Conservation (phyloP, 2,888 invertebrate species). For the Andrena dorsata region DNA sequence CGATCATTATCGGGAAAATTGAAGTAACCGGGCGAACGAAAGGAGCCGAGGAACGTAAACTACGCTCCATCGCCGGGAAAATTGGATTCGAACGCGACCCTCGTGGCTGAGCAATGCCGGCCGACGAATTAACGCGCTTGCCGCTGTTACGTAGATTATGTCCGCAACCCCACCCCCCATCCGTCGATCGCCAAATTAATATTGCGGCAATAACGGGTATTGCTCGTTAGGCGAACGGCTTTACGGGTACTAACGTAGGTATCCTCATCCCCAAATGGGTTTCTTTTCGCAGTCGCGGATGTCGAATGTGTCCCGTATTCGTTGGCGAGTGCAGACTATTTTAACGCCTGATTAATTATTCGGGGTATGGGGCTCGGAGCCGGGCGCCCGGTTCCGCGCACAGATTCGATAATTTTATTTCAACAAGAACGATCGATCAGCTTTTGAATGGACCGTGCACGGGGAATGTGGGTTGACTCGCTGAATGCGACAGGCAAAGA, state of each 20-base stretch:
- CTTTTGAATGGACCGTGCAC: not conserved
- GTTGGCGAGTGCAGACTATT: not conserved
- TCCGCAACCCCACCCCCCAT: not conserved
- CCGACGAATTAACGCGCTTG: constrained; percentile 1
- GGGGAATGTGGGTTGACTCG: not conserved
- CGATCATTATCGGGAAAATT: constrained; percentile 29
- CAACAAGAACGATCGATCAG: not conserved
- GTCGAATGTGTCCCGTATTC: too few species aligned
- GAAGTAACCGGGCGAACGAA: constrained; percentile 11
- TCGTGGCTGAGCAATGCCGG: not conserved
- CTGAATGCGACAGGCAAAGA: not conserved
- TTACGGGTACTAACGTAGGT: not conserved
- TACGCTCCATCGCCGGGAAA: not conserved
- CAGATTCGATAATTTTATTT: constrained; percentile 5
- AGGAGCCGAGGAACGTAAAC: constrained; percentile 8
- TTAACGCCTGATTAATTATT: not conserved
- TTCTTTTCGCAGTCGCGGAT: not conserved
- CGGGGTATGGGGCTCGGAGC: not conserved
- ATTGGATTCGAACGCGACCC: constrained; percentile 23
- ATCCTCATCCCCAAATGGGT: not conserved
- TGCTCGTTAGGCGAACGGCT: not conserved
- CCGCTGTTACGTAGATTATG: not conserved
- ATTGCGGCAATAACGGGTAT: not conserved
- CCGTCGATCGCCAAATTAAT: not conserved
- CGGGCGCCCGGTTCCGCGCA: not conserved